Evolutionary conservation across 2,113 vertebrate genomes (phyloP), one percentile per base, ranked within the genome.

Genomic region (Chamaea fasciata): DNA sequence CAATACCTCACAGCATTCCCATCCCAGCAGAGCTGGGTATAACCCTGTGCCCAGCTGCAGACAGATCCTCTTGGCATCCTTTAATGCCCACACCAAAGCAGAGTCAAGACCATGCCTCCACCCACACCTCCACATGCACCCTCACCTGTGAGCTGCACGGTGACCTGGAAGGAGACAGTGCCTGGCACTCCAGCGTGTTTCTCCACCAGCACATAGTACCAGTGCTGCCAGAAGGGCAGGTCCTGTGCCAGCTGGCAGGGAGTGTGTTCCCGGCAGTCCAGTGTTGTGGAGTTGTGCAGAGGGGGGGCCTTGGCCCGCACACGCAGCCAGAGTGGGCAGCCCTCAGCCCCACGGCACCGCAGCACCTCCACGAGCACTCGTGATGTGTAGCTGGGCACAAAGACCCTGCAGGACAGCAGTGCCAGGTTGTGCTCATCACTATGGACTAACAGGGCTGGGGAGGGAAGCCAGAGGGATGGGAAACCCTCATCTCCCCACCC

Each of bases 151-250:
- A 99, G 96, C 91, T 98, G 98, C 70, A 99, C 98, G 0, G 97
- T 98, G 35, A 99, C 98, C 96, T 99, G 99, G 97, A 99, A 99
- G 96, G 98, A 98, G 92, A 99, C 17, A 1, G 98, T 97, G 62
- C 97, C 97, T 0, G 96, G 97, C 42, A 92, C 92, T 12, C 98
- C 98, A 2, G 98, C 97, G 84, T 98, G 98, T 87, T 97, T 98
- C 97, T 99, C 99, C 97, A 99, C 98, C 74, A 99, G 98, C 93
- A 99, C 98, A 10, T 99, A 99, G 98, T 99, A 99, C 99, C 99
- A 99, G 83, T 99, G 98, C 65, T 99, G 99, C 99, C 99, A 99
- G 90, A 98, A 98, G 31, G 99, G 98, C 53, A 99, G 95, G 2
- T 98, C 96, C 73, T 99, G 95, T 27, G 98, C 98, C 92, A 99